Evolutionary conservation across 2,113 vertebrate species (phyloP).

Genomic region (Oreocharis arfaki): DNA sequence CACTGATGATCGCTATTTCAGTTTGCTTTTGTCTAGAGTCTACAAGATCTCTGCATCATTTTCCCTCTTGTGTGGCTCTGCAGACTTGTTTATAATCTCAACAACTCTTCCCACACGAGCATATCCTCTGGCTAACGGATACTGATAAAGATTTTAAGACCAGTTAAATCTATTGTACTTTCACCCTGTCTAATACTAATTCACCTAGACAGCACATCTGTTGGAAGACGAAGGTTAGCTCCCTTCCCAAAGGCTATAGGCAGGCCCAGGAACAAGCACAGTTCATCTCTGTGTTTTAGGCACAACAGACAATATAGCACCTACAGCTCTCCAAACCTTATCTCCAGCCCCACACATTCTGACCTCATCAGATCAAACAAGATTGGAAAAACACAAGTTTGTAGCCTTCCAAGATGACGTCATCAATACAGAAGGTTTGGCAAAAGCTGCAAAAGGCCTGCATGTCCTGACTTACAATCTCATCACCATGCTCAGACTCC

Average conservation of each 20-base stretch:
- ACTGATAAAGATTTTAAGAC: background rate
- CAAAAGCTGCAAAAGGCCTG: background rate
- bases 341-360: fast-evolving
- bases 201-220: background rate
- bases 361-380: background rate
- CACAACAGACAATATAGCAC: background rate
- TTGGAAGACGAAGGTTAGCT: background rate
- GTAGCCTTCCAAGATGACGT: background rate
- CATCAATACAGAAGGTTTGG: background rate
- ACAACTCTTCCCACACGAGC: background rate
- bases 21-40: background rate
- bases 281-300: background rate
- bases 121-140: background rate
- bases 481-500: background rate
- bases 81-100: background rate
- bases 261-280: background rate
- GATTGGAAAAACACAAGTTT: background rate
- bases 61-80: background rate
- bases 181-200: background rate
- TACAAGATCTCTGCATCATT: background rate
- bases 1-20: background rate
- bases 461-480: background rate
- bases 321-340: background rate
- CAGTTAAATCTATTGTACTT: background rate
- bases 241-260: background rate